Evolutionary conservation across 1,140 invertebrate species (phyloP), one percentile per base, ranked within the genome.

Genomic region (Epicauta chinensis): DNA sequence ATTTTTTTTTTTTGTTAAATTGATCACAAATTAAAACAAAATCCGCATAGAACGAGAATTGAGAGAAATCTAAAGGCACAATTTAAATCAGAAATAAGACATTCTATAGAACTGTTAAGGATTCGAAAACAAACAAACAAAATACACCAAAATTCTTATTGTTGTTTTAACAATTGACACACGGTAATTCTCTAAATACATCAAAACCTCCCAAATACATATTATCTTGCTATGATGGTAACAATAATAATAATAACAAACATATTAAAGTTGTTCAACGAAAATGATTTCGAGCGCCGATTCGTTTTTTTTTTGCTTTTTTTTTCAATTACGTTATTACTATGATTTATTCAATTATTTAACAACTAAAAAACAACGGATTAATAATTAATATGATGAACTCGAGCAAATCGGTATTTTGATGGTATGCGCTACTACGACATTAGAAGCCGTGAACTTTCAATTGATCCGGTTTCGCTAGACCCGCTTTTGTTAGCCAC

Each of bases 371-470:
- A 58, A 11, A n/a, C 43, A 16, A 49, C n/a, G 41, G 40, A 11
- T 34, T 53, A 40, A 48, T 53, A 34, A 52, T 56, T 37, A 39
- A 15, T 36, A 17, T 37, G 44, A 49, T 50, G 23, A 23, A 5
- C 23, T 23, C 23, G 23, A n/a, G n/a, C n/a, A n/a, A 34, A 38
- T 45, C 7, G 31, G 41, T 38, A 6, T 29, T 15, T 16, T 36
- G 39, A 15, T 30, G 29, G 4, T 30, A 10, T 30, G 29, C 4
- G 29, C 4, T 30, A 5, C 11, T 12, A 12, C 32, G 32, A 58
- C 68, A 65, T 85, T 86, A 94, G 75, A 94, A 94, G 76, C 91
- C 91, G 78, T 95, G 91, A 68, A 97, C 90, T 80, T 97, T 97
- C 50, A 97, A 81, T 75, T 94, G 91, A 68, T 94, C 89, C 64